Evolutionary conservation across 2,888 invertebrate species (phyloP), one percentile per base, ranked within the genome.

Genomic region (Patella pellucida): DNA sequence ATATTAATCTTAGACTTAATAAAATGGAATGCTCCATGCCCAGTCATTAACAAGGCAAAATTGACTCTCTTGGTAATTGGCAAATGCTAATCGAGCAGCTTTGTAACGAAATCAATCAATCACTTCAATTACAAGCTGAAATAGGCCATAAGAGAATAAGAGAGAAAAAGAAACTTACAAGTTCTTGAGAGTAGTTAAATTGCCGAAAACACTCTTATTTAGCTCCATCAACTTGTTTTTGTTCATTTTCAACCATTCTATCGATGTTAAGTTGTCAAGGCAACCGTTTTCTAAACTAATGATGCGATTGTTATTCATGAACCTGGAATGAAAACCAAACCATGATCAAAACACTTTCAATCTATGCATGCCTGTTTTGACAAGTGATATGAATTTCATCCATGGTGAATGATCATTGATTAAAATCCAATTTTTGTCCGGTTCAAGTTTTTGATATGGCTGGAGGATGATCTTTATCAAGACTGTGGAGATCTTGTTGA

Each of bases 161-260:
- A 19, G 9, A 19, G 23, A 62, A 11, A 62, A 52, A 7, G 23
- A 72, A 80, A 93, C 94, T 94, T 92, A 95, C 93, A 97, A 91
- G 87, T 94, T 93, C 90, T 94, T 94, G 27, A 97, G 92, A 83
- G 93, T 93, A 79, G 92, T 93, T 78, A 95, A 93, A 86, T 94
- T 93, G 83, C 92, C 93, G 88, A 97, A 96, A 54, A 95, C 92
- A 84, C 95, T 94, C 89, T 94, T 95, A n/a, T 94, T 94, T 73
- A 97, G 82, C 51, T 85, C 85, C 51, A 84, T 81, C 27, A 92
- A 84, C 77, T 88, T 94, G 93, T 97, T 97, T 89, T 94, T 95
- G 88, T 95, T 96, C 80, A 97, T 90, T 89, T 95, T 95, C 79
- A 97, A 92, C 82, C 94, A 94, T 83, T 94, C 93, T 81, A 97